Base-by-base conservation (phyloP, 2,113 vertebrate species). In the Poecile atricapillus region DNA sequence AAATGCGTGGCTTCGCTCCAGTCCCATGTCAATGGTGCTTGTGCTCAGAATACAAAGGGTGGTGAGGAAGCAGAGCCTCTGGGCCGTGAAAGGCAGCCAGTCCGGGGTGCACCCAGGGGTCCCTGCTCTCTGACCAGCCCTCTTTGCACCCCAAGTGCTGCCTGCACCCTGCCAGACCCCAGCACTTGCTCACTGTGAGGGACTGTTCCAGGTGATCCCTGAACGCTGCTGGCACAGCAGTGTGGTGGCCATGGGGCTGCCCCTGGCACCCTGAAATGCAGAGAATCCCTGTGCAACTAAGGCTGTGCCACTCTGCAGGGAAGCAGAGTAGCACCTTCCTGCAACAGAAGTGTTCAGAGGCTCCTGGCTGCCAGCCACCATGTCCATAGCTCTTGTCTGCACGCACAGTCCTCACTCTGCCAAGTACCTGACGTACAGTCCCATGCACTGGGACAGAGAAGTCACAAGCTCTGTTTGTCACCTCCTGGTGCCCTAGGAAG, bases 1-100 rank as follows among this genome's bases (percentile, higher is more conserved):
- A 96, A 97, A 96, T 96, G 93, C 11, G 16, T 93, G 97, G 97
- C 97, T 75, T 59, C 8, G 71, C 44, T 97, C 97, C 97, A 97
- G 88, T 86, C 81, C 74, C 80, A 70, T 91, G 94, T 97, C 97
- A 97, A 97, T 97, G 96, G 94, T 89, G 91, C 97, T 97, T 97
- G 97, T 97, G 60, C 97, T 93, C 77, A 35, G 37, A 97, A 97
- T 97, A 98, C 98, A 98, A 98, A 98, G 97, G 95, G 91, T 94
- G 53, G 85, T 76, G 58, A 96, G 96, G 97, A 97, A 97, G 86
- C 30, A 15, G 76, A 93, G 94, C 59, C 91, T 93, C 97, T 76
- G 62, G 96, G 92, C 47, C 15, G 55, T 94, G 96, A 97, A 97
- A 97, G 87, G 79, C 89, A 96, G 92, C 75, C 65, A 55, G 92